A percentile compares a stretch with the other conserved stretches of the same genome.
phyloP scores from a whole-genome alignment of 2,113 vertebrate species.

The Morone saxatilis region DNA sequence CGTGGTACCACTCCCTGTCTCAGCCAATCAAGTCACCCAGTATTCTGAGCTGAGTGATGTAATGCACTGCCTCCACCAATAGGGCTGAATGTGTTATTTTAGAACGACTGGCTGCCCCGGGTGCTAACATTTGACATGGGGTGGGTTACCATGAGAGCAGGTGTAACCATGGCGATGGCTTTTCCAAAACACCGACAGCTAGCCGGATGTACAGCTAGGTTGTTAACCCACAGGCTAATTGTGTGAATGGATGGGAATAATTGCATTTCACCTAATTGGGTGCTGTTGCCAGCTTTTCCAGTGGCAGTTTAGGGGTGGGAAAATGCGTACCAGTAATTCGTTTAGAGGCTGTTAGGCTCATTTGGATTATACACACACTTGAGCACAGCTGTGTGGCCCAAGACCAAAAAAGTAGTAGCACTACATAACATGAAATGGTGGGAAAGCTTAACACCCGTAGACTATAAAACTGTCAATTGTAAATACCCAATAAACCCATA shows the following conservation, averaged over 20 bases:
- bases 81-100: constrained; percentile 57
- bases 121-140: constrained; percentile 58
- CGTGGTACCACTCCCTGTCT: constrained; percentile 57
- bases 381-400: constrained; percentile 75
- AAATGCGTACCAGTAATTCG: constrained; percentile 76
- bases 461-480: constrained; percentile 46
- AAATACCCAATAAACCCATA: constrained; percentile 50
- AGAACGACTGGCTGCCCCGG: constrained; percentile 34
- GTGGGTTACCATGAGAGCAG: constrained; percentile 43
- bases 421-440: constrained; percentile 55
- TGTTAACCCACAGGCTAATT: constrained; percentile 80
- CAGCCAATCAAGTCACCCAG: constrained; percentile 60
- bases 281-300: constrained; percentile 78
- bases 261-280: constrained; percentile 80
- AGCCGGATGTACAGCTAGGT: constrained; percentile 52
- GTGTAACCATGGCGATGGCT: constrained; percentile 70
- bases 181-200: constrained; percentile 63
- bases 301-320: constrained; percentile 73
- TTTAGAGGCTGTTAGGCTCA: constrained; percentile 76
- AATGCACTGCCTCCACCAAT: constrained; percentile 57
- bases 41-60: constrained; percentile 58
- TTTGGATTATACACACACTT: constrained; percentile 81
- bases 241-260: constrained; percentile 80
- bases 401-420: constrained; percentile 64
- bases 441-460: constrained; percentile 43